phyloP scores from a whole-genome alignment of 2,888 invertebrate genomes.

The Strigamia crassipes region DNA sequence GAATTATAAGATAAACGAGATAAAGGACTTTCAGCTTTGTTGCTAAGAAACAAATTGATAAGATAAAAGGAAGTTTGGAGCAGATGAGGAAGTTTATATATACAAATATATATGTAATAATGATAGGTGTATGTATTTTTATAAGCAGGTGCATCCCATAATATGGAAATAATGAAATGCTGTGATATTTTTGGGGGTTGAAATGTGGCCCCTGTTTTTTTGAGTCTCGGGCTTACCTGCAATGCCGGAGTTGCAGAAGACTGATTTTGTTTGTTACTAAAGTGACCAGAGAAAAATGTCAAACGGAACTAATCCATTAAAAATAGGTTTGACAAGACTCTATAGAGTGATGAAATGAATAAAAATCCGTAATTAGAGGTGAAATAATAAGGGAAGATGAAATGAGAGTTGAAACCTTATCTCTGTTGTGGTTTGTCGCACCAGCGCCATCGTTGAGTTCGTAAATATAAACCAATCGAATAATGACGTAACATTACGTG shows the following conservation, averaged over 20 bases:
- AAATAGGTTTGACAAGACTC: background rate
- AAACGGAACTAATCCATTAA: background rate
- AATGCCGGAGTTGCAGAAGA: conserved; percentile 34
- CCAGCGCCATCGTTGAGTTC: conserved; percentile 29
- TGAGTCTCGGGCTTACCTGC: conserved; percentile 4
- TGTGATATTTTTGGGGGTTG: background rate
- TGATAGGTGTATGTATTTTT: background rate
- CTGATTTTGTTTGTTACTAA: background rate
- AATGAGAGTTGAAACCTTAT: conserved; percentile 12
- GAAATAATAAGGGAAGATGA: conserved; percentile 1
- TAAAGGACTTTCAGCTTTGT: conserved; percentile 14
- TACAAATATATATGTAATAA: too few species aligned
- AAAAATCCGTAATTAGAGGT: background rate
- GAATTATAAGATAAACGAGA: background rate
- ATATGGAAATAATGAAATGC: background rate
- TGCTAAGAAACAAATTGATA: conserved; percentile 4
- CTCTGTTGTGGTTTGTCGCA: conserved; percentile 35
- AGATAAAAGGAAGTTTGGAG: background rate
- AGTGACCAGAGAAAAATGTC: background rate
- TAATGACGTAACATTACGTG: background rate
- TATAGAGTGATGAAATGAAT: background rate
- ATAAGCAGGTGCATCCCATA: background rate
- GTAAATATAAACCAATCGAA: background rate
- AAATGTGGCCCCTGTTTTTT: background rate
- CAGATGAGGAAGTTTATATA: too few species aligned